Conservation (phyloP, 2,797 vertebrate species). For the Acropternis orthonyx region DNA sequence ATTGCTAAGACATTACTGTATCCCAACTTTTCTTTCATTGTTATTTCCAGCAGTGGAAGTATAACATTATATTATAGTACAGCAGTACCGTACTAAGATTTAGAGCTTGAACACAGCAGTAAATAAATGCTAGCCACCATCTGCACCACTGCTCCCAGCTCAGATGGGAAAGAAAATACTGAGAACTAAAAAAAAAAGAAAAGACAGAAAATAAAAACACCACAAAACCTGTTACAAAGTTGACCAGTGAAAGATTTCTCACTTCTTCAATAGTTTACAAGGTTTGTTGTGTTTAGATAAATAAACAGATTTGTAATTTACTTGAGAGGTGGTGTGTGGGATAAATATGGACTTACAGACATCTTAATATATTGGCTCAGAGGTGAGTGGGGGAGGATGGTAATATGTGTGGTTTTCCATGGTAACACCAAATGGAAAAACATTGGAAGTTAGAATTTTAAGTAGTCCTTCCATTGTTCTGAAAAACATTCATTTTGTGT, state of each 20-base stretch:
- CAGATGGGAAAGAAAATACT: background rate
- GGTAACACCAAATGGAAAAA: background rate
- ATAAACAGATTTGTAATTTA: background rate
- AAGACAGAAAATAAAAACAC: background rate
- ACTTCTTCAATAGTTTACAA: background rate
- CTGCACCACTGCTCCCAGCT: background rate
- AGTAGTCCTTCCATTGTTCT: background rate
- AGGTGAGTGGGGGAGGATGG: background rate
- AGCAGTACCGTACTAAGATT: background rate
- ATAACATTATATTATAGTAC: background rate
- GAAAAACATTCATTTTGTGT: background rate
- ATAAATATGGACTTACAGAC: background rate
- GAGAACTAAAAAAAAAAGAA: background rate
- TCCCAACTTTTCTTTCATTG: background rate
- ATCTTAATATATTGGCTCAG: background rate
- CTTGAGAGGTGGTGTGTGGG: background rate
- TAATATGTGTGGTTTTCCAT: background rate
- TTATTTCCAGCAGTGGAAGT: background rate
- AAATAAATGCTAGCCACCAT: background rate
- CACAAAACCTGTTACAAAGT: background rate
- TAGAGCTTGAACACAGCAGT: background rate
- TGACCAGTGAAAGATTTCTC: background rate
- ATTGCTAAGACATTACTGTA: background rate
- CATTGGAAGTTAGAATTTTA: background rate
- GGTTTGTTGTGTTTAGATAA: background rate